phyloP scores from a whole-genome alignment of 1,140 invertebrate species.

The Cotesia vestalis region DNA sequence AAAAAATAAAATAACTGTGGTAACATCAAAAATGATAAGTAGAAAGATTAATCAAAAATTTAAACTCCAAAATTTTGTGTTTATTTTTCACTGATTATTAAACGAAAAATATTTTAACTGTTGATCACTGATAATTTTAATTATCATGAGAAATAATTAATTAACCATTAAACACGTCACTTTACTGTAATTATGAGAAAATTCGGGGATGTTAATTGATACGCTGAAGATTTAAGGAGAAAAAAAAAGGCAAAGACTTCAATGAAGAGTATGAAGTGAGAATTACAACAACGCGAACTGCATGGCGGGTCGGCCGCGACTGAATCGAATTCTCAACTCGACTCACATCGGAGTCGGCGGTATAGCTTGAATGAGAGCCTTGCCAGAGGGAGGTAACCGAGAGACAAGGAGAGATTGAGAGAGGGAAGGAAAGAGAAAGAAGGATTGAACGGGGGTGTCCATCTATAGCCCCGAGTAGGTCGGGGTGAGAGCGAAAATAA shows the following conservation, averaged over 20 bases:
- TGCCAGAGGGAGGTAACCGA: constrained; percentile 35
- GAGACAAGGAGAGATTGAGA: constrained; percentile 31
- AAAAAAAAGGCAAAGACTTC: background rate
- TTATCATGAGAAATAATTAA: too few species aligned
- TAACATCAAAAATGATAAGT: too few species aligned
- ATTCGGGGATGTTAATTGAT: background rate
- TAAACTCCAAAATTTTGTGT: too few species aligned
- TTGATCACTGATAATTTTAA: too few species aligned
- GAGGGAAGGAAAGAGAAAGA: background rate
- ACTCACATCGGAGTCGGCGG: constrained; percentile 43
- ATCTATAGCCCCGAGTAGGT: constrained; percentile 19
- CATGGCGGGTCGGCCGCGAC: constrained; percentile 60
- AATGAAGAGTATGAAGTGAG: background rate
- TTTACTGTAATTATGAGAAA: too few species aligned
- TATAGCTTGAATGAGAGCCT: constrained; percentile 59
- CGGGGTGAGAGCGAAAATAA: constrained; percentile 18
- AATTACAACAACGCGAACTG: constrained; percentile 32
- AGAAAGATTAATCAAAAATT: too few species aligned
- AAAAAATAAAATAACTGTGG: background rate
- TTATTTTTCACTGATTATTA: too few species aligned
- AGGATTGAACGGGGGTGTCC: constrained; percentile 10
- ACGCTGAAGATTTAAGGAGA: background rate
- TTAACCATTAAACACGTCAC: too few species aligned
- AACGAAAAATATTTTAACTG: too few species aligned
- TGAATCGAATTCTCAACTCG: constrained; percentile 50